Evolutionary conservation across 2,797 vertebrate genomes (phyloP).

Genomic region (Acrocephalus scirpaceus): DNA sequence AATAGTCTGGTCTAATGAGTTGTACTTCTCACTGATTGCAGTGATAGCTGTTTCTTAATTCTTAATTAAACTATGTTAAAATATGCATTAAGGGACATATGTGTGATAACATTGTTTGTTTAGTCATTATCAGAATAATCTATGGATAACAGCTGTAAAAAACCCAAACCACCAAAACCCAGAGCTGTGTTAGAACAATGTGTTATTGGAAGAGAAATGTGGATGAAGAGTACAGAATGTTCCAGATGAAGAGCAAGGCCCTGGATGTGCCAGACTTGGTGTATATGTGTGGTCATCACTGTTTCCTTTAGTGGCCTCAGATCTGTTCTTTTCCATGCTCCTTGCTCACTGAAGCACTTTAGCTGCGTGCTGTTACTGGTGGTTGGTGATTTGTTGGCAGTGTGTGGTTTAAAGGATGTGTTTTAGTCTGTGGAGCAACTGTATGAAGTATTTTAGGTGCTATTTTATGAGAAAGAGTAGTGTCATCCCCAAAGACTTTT

Average conservation of each 20-base stretch:
- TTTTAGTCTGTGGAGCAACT: not conserved
- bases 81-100: not conserved
- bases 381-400: not conserved
- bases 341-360: not conserved
- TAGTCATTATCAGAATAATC: not conserved
- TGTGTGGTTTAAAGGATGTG: not conserved
- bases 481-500: not conserved
- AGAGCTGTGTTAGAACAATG: not conserved
- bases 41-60: slow-evolving; percentile 14
- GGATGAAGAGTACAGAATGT: not conserved
- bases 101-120: not conserved
- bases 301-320: not conserved
- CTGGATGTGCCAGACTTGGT: not conserved
- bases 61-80: slow-evolving; percentile 13
- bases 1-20: slow-evolving; percentile 24
- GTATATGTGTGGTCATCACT: not conserved
- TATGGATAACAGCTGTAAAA: not conserved
- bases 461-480: not conserved
- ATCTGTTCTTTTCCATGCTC: not conserved
- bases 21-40: slow-evolving; percentile 20
- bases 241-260: not conserved
- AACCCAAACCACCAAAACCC: not conserved
- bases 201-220: not conserved
- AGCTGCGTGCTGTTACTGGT: not conserved
- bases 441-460: not conserved